Percentiles rank a stretch among this genome's conserved stretches.
These are phyloP conservation scores for Colaptes auratus DNA, from an alignment of 2,113 vertebrate genomes.

Conservation along the genomic window DNA sequence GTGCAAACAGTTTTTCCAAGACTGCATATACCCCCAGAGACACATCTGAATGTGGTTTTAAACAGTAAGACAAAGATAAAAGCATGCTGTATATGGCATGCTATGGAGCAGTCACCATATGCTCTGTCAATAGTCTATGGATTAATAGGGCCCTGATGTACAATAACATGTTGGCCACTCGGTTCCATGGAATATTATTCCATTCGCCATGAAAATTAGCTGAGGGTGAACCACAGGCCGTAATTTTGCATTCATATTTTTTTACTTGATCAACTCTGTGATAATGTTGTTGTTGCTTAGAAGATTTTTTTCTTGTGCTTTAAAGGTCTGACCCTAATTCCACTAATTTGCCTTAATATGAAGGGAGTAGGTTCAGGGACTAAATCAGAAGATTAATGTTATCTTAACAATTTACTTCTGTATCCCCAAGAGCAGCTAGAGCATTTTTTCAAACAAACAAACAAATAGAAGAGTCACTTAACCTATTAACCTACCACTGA, in stretches of 20 bases:
- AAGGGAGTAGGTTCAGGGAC: not conserved
- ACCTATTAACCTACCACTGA: not conserved
- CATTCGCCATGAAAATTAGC: not conserved
- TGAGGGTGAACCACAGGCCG: not conserved
- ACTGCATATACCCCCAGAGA: not conserved
- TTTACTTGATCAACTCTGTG: slow-evolving; percentile 1
- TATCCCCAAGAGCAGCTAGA: not conserved
- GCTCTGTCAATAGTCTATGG: slow-evolving; percentile 12
- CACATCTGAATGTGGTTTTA: not conserved
- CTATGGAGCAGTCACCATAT: not conserved
- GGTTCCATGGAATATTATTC: slow-evolving; percentile 1
- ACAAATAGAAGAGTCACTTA: not conserved
- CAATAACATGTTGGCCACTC: not conserved
- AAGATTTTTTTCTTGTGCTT: not conserved
- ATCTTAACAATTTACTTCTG: not conserved
- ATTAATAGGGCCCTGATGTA: not conserved
- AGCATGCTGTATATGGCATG: not conserved
- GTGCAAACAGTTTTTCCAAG: not conserved
- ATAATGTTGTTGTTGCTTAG: not conserved
- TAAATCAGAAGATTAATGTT: not conserved
- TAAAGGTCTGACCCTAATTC: not conserved
- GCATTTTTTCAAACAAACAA: not conserved
- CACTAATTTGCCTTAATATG: not conserved
- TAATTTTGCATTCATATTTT: slow-evolving; percentile 8
- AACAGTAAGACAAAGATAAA: slow-evolving; percentile 17